Evolutionary conservation across 2,888 invertebrate species (phyloP), one percentile per base, ranked within the genome.

Genomic region (Rotaria socialis): DNA sequence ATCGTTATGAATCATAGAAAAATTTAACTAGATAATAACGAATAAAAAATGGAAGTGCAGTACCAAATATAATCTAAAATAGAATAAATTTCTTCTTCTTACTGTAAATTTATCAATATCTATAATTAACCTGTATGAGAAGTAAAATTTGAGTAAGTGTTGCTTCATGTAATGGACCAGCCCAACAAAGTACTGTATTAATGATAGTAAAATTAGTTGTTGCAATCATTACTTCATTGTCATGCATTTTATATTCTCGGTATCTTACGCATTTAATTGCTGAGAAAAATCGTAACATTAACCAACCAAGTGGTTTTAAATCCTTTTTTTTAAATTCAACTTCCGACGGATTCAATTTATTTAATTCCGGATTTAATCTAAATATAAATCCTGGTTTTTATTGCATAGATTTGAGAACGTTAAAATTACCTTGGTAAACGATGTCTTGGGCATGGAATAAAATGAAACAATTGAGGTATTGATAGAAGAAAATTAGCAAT

Each of bases 371-470:
- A 58, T 86, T 85, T 24, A 67, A 86, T 85, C 86, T 86, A 85
- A n/a, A n/a, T 4, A 35, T 10, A 50, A 84, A 84, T 84, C 41
- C 7, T 41, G 2, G 11, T 58, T 14, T 14, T 14, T 14, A 52
- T 14, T 3, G 3, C 11, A 52, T 14, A 52, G 52, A 47, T 47
- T 47, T 47, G 11, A 86, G n/a, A 16, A 41, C 1, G 10, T 24
- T 24, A n/a, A 27, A 50, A 22, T 60, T 80, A 86, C 86, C 56
- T 85, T 47, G 99, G 99, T 89, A 99, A 92, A 87, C 99, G 93
- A 92, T 99, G 99, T 88, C 99, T 93, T 6, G 99, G 99, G 90
- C 99, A 99, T 5, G 97, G 97, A 85, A 99, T 94, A 87, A 98
- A 93, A 90, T 94, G 95, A 91, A 99, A 98, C 55, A 99, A 92